Conservation (phyloP, 2,888 invertebrate species). For the Stenotaenia linearis region DNA sequence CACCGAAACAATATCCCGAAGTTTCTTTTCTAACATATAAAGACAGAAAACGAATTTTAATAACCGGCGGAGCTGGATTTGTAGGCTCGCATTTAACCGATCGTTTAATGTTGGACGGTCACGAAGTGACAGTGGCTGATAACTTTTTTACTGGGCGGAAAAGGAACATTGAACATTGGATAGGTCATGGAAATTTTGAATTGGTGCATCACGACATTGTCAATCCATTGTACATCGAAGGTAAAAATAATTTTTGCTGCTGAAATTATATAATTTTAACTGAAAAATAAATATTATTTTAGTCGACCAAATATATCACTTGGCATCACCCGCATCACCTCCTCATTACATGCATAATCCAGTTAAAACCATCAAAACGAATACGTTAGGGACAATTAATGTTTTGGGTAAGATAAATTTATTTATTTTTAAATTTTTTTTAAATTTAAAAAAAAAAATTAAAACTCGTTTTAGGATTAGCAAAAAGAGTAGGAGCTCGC, state of each 20-base stretch:
- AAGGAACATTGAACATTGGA: constrained; percentile 96
- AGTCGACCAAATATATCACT: constrained; percentile 81
- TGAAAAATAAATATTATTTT: constrained; percentile 37
- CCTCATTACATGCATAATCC: constrained; percentile 99
- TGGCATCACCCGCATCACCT: constrained; percentile 98
- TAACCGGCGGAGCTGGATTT: constrained; percentile 96
- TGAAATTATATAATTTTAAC: not conserved
- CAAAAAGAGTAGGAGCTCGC: constrained; percentile 84
- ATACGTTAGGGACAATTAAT: constrained; percentile 92
- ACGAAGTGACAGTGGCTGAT: constrained; percentile 93
- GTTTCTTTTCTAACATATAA: constrained; percentile 89
- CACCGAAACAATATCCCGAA: constrained; percentile 76
- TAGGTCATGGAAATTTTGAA: constrained; percentile 98
- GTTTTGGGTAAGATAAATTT: no score
- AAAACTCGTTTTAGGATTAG: constrained; percentile 59
- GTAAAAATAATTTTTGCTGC: constrained; percentile 32
- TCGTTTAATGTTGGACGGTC: constrained; percentile 86
- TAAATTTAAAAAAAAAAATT: not conserved
- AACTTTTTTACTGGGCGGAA: constrained; percentile 98
- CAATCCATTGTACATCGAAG: constrained; percentile 94
- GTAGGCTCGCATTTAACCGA: constrained; percentile 99
- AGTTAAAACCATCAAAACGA: constrained; percentile 98
- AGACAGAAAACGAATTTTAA: constrained; percentile 84
- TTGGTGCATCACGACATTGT: constrained; percentile 98
- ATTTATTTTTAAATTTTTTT: no score